Base-by-base conservation (phyloP, 1,140 invertebrate genomes). In the Grapholita molesta region DNA sequence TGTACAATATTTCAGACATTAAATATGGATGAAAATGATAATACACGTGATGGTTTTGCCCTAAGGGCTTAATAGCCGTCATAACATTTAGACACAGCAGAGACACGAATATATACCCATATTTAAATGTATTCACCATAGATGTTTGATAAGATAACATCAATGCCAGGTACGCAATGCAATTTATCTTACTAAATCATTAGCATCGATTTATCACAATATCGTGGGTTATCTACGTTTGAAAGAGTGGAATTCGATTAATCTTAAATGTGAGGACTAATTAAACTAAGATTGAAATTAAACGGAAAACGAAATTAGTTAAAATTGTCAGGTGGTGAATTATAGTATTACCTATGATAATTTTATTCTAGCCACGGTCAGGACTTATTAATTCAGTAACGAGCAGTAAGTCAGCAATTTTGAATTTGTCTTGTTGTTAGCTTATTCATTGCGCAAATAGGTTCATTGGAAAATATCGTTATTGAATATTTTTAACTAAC, bases 241-340 rank as follows among this genome's bases (percentile, higher is more conserved):
- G 55, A 61, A 61, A 61, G 55, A 61, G 55, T 61, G 55, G 55
- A 61, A 61, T 71, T 77, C 72, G 74, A 78, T 79, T 76, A 80
- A 85, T 83, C 74, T 77, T 72, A 75, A 67, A 35, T 70, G 57
- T 65, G 38, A 64, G 53, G 65, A 78, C 70, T 78, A 76, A 80
- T 79, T 78, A 74, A 73, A 73, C 61, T 68, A 66, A 75, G 71
- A 74, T 76, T 74, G 71, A 73, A 74, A 79, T 79, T 71, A 33
- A 61, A 61, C 55, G 55, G 55, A 61, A 61, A 61, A 61, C 24
- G 24, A 61, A 61, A 61, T 61, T 61, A 30, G 55, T 61, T 61
- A 28, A 61, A 28, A 61, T 28, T 61, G 55, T 61, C 55, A 61
- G 55, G 24, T n/a, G 55, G 24, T 28, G 21, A 61, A 61, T n/a